A percentile compares a stretch with the other conserved stretches of the same genome.
Evolutionary conservation across 2,113 vertebrate genomes (phyloP).

Genomic region (Kryptolebias marmoratus): DNA sequence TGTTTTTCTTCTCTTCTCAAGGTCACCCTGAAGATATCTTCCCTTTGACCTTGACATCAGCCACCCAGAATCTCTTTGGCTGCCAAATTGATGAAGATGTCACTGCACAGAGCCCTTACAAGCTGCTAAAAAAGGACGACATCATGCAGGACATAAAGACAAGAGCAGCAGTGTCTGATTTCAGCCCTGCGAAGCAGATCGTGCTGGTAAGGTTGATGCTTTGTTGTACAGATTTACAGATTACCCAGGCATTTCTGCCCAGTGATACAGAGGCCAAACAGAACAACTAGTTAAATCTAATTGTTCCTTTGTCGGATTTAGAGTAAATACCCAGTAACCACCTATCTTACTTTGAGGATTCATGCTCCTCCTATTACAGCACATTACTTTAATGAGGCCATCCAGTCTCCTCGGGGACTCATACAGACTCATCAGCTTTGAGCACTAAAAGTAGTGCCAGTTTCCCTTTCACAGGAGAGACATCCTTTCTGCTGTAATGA

Average conservation of each 20-base stretch:
- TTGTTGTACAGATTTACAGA: slow-evolving; percentile 24
- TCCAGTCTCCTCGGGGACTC: neutral
- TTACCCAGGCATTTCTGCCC: slow-evolving; percentile 34
- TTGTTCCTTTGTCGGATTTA: slow-evolving; percentile 4
- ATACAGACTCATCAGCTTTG: slow-evolving; percentile 10
- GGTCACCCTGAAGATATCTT: slow-evolving; percentile 86
- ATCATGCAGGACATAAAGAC: slow-evolving; percentile 86
- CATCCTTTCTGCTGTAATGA: neutral
- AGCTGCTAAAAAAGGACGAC: slow-evolving; percentile 87
- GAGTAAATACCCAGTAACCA: neutral
- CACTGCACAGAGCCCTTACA: slow-evolving; percentile 85
- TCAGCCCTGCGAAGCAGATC: slow-evolving; percentile 86
- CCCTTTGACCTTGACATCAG: slow-evolving; percentile 88
- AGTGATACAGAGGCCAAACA: slow-evolving; percentile 41
- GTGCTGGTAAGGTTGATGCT: slow-evolving; percentile 79
- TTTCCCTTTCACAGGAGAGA: neutral
- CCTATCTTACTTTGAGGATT: slow-evolving; percentile 1
- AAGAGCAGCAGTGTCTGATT: slow-evolving; percentile 90
- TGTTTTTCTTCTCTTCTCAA: slow-evolving; percentile 46
- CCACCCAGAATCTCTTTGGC: slow-evolving; percentile 90
- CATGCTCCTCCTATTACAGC: neutral
- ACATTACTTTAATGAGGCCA: slow-evolving; percentile 17
- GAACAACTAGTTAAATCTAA: slow-evolving; percentile 10
- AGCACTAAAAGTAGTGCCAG: neutral
- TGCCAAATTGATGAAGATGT: slow-evolving; percentile 86